Base-by-base conservation (phyloP, 2,113 vertebrate species). In the Seriola rivoliana region DNA sequence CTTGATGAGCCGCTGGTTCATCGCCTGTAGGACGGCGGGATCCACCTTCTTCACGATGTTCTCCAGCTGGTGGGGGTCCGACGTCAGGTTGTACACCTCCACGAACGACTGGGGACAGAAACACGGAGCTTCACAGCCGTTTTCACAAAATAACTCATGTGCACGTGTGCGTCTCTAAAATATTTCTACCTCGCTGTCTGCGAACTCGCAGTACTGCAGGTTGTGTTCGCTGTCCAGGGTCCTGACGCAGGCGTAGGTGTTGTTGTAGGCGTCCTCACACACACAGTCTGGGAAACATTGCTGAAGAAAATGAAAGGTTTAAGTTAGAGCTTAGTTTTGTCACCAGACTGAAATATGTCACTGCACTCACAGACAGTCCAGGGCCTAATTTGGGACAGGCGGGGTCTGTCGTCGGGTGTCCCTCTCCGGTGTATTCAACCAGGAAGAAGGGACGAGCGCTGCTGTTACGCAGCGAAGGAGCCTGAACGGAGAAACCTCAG, bases 131-230 rank as follows among this genome's bases (percentile, higher is more conserved):
- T 65, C 42, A 84, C 57, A 3, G 13, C 44, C 3, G 52, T 2
- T 32, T 36, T 38, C 4, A 34, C 5, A 36, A 3, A 42, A 67
- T 0, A 9, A 36, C 74, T 44, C 25, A 86, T 1, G 19, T 3
- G 6, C 9, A 11, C 5, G 19, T 8, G 16, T 11, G 19, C 5
- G 16, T 64, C 32, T 16, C 32, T 1, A 1, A 6, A 42, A 17
- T 12, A 11, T 23, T 9, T 1, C 3, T 82, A 93, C 96, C 95
- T 96, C 94, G 9, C 29, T 92, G 92, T 96, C 96, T 0, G 95
- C 95, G 77, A 96, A 96, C 90, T 96, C 96, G 69, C 96, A 96
- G 90, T 96, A 96, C 73, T 96, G 96, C n/a, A 96, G 83, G 86
- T 96, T 58, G 19, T 65, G 38, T 1, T 78, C 42, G 0, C 67